A percentile compares a stretch with the other conserved stretches of the same genome.
phyloP scores from a whole-genome alignment of 2,113 vertebrate species.

The Marcusenius ussheri region DNA sequence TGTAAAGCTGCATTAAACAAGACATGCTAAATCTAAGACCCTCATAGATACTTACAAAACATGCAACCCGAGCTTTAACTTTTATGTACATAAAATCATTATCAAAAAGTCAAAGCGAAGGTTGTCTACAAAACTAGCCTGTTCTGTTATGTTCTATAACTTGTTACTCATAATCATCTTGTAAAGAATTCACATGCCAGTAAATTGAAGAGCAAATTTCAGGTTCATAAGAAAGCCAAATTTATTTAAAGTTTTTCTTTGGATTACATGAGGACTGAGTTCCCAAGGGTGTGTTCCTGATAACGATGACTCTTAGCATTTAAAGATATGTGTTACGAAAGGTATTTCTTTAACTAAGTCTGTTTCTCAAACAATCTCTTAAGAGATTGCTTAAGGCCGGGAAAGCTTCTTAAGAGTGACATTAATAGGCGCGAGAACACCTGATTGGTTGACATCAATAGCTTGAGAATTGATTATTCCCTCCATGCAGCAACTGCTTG shows the following conservation, averaged over 20 bases:
- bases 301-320: too few species aligned
- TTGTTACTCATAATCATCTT: neutral
- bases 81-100: neutral
- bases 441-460: too few species aligned
- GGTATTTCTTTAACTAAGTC: too few species aligned
- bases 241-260: neutral
- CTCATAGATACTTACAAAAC: neutral
- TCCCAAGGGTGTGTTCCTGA: too few species aligned
- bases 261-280: too few species aligned
- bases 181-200: neutral
- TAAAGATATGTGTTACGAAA: too few species aligned
- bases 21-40: neutral
- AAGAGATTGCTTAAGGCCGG: too few species aligned
- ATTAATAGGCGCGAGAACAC: too few species aligned
- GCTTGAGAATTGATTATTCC: too few species aligned
- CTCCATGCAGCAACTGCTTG: too few species aligned
- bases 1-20: neutral
- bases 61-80: neutral
- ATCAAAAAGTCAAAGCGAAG: neutral
- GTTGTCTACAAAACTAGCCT: neutral
- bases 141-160: neutral
- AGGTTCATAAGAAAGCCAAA: neutral
- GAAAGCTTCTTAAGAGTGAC: too few species aligned
- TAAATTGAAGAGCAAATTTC: neutral
- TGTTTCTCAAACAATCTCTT: too few species aligned